phyloP scores from a whole-genome alignment of 2,113 vertebrate genomes.

The Cricetomys ansorgei region DNA sequence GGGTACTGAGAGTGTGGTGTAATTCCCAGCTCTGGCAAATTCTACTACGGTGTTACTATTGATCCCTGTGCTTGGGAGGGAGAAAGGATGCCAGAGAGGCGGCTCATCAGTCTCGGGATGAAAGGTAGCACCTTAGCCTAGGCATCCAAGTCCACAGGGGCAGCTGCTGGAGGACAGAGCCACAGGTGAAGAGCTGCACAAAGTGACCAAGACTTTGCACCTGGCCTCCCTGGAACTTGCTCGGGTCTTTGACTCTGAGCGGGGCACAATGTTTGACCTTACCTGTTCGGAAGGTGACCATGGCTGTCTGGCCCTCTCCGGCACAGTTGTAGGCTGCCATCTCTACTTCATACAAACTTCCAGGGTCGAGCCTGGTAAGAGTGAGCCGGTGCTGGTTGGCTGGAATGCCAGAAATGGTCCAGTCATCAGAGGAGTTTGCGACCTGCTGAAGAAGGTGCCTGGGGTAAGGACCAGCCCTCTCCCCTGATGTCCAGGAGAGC shows the following conservation, averaged over 20 bases:
- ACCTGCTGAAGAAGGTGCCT: conserved; percentile 87
- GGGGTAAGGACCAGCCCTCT: background rate
- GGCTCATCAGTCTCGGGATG: background rate
- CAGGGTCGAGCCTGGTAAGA: conserved; percentile 93
- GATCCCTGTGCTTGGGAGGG: too few relatives aligned
- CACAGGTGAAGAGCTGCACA: background rate
- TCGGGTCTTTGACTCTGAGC: background rate
- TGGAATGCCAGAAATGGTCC: conserved; percentile 91
- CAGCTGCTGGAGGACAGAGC: background rate
- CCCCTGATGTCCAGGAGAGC: background rate
- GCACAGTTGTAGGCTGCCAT: conserved; percentile 96
- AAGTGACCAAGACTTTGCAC: background rate
- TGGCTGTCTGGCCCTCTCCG: conserved; percentile 95
- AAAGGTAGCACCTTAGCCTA: background rate
- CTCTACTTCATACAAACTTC: conserved; percentile 98
- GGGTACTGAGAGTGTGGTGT: background rate
- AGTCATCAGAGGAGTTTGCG: conserved; percentile 89
- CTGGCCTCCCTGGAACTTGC: background rate
- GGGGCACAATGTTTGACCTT: conserved; percentile 73
- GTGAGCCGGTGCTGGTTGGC: conserved; percentile 92
- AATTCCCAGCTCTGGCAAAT: background rate
- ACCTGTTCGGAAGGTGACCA: conserved; percentile 99
- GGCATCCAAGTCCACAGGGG: background rate
- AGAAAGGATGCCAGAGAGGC: background rate
- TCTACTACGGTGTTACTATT: background rate